These are phyloP conservation scores for Phoeniculus purpureus DNA, from an alignment of 2,797 vertebrate species.

Conservation along the genomic window DNA sequence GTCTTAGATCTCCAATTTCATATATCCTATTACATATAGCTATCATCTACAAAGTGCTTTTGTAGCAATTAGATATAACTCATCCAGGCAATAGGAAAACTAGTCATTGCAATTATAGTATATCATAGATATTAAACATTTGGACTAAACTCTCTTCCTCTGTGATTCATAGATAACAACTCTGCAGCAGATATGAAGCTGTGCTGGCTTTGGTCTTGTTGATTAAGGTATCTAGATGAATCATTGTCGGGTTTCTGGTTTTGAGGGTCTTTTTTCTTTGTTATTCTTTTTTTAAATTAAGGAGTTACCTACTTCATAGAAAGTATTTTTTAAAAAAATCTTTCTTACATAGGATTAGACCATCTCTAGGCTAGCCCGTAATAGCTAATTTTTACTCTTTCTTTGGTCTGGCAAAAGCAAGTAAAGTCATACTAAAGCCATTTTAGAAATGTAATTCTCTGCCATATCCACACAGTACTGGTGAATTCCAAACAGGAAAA, in stretches of 20 bases:
- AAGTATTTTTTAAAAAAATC: neutral
- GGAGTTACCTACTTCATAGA: neutral
- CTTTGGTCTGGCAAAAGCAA: neutral
- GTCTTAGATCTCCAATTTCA: neutral
- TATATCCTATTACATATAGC: neutral
- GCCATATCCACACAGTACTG: neutral
- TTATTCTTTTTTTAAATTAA: neutral
- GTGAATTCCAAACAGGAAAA: neutral
- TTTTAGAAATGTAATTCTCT: neutral
- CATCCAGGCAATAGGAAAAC: neutral
- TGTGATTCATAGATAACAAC: neutral
- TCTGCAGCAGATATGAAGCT: neutral
- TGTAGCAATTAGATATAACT: neutral
- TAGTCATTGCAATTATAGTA: rapidly evolving
- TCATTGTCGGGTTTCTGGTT: neutral
- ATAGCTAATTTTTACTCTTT: neutral
- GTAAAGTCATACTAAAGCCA: neutral
- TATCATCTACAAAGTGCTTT: neutral
- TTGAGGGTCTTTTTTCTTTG: neutral
- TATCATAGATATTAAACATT: neutral
- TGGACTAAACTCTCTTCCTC: neutral
- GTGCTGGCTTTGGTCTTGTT: neutral
- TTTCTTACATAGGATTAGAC: neutral
- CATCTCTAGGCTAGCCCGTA: neutral
- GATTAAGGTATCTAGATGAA: neutral